phyloP scores from a whole-genome alignment of 2,113 vertebrate genomes.

The Antechinus flavipes region DNA sequence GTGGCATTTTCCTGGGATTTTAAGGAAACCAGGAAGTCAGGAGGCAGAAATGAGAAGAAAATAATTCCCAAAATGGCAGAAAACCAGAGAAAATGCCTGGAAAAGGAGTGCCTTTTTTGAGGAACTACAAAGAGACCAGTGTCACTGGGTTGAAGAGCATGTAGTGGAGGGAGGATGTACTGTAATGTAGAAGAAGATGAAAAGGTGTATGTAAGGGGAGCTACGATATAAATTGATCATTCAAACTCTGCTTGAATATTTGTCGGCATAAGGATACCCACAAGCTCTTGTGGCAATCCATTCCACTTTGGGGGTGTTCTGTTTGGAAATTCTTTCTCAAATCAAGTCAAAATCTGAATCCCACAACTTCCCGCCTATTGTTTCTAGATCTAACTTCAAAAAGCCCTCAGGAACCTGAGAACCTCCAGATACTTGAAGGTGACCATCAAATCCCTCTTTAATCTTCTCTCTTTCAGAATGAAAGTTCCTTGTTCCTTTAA shows the following conservation, averaged over 20 bases:
- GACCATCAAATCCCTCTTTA: not conserved
- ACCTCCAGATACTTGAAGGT: not conserved
- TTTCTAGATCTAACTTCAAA: not conserved
- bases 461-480: not conserved
- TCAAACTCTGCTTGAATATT: not conserved
- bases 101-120: not conserved
- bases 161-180: not conserved
- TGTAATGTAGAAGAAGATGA: not conserved
- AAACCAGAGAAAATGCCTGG: not conserved
- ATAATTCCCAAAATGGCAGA: not conserved
- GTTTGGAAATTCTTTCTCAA: not conserved
- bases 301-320: not conserved
- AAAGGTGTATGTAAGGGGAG: not conserved
- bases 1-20: not conserved
- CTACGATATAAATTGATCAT: not conserved
- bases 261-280: not conserved
- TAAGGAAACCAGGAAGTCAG: not conserved
- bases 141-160: not conserved
- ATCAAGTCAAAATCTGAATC: not conserved
- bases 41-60: not conserved
- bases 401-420: not conserved
- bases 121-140: not conserved
- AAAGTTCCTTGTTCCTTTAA: not conserved
- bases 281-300: not conserved
- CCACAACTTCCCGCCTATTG: not conserved